Percentiles rank a stretch among this genome's conserved stretches.
phyloP scores from a whole-genome alignment of 2,113 vertebrate genomes.

The Hippocampus barbouri region DNA sequence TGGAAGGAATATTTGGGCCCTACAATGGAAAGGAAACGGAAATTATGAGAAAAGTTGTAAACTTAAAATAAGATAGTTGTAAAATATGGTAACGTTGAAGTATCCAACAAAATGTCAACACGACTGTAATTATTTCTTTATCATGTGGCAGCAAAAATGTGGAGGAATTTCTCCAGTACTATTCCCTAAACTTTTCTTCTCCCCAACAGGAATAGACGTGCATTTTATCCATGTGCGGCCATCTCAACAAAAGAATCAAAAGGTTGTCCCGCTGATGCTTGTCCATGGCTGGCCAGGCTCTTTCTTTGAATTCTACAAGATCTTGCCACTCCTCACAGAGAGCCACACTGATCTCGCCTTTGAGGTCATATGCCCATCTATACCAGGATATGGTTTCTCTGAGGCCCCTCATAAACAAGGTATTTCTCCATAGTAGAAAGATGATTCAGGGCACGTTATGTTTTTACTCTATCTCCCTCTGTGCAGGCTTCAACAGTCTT shows the following conservation, averaged over 20 bases:
- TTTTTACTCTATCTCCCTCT: neutral
- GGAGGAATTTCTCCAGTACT: neutral
- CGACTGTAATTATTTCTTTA: neutral
- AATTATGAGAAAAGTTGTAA: neutral
- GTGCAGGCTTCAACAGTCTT: constrained; percentile 72
- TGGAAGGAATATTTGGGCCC: neutral
- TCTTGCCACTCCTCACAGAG: constrained; percentile 79
- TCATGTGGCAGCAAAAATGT: too few relatives aligned
- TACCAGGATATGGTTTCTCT: constrained; percentile 86
- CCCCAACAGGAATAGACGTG: constrained; percentile 76
- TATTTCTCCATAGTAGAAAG: constrained; percentile 13
- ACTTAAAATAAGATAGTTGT: neutral
- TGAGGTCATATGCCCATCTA: constrained; percentile 87
- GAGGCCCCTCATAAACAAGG: constrained; percentile 79
- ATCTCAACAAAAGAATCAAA: constrained; percentile 52
- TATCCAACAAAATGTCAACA: neutral
- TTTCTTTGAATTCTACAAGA: constrained; percentile 87
- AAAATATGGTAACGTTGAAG: neutral
- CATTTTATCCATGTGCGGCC: constrained; percentile 84
- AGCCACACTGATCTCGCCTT: constrained; percentile 69
- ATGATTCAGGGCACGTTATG: neutral
- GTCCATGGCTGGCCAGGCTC: constrained; percentile 90
- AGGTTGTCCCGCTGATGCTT: constrained; percentile 76
- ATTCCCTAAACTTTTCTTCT: neutral
- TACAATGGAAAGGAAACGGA: too few relatives aligned